Base-by-base conservation (phyloP, 2,888 invertebrate genomes). In the Drosophila infuscata region DNA sequence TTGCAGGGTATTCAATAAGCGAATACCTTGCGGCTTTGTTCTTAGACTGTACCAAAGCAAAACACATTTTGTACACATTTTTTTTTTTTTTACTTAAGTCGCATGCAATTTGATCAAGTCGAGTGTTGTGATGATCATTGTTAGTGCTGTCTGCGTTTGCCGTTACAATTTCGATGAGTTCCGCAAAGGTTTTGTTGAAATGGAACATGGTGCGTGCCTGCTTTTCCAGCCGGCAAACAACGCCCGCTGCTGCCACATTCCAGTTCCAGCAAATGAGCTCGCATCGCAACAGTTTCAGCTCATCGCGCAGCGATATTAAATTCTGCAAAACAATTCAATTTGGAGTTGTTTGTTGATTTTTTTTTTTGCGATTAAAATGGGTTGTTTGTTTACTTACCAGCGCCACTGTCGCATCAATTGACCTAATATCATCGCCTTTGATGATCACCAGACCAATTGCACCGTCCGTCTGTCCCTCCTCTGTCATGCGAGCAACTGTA, bases 401-500 rank as follows among this genome's bases (percentile, higher is more conserved):
- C 17, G 94, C 95, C 12, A 95, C 95, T 2, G 95, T 95, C 7
- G 94, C 94, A 90, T 95, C 95, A 76, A 95, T 94, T 78, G 94
- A 94, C 61, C 93, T 93, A 36, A 95, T 93, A 79, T 94, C 94
- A 74, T 93, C 93, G n/a, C 95, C 97, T 94, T 97, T 97, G 56
- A 97, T 95, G 59, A 97, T 96, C 70, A 97, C 96, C 51, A 95
- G 60, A 80, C 93, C 90, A 85, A 95, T 94, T 71, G 93, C 94
- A 66, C 94, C 8, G 4, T 46, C 94, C 52, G 56, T 46, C 80
- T 94, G 94, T 29, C 3, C 29, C n/a, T 2, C 56, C 12, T 94
- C 93, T 25, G 95, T 96, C 20, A 95, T 96, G 93, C 97, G 97
- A 89, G 95, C 95, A 70, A 98, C 95, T 75, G 96, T 95, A 90